Base-by-base conservation (phyloP, 2,113 vertebrate genomes). In the Hypomesus transpacificus region DNA sequence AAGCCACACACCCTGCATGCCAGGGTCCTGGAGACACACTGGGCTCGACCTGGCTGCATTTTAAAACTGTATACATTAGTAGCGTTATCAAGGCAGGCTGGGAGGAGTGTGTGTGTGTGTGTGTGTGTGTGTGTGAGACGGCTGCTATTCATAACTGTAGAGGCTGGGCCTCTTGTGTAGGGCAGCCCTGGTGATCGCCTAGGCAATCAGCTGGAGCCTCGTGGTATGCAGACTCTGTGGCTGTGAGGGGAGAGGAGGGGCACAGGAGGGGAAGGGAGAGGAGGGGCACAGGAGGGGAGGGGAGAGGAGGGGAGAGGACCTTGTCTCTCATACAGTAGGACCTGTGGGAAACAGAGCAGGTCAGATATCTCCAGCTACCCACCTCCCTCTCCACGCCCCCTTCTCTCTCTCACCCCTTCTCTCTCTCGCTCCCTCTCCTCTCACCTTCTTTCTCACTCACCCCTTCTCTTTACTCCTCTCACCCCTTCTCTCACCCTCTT, bases 171-270 rank as follows among this genome's bases (percentile, higher is more conserved):
- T 77, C 83, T 82, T 69, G 81, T 78, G 73, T 86, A 87, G 85
- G 87, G 82, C 77, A 75, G 71, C 82, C 79, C 74, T 76, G 74
- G 78, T 9, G 66, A 90, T 92, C 73, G 84, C 88, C 91, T 88
- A 86, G 92, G 90, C 85, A 90, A 88, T 89, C 86, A 76, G 88
- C 82, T 84, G 77, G 78, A 86, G 83, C 76, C 85, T 82, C 69
- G 39, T 90, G 91, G 91, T 90, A 93, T 93, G 92, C 85, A 88
- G 89, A 90, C 88, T 84, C 79, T 82, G 82, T 78, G 81, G 81
- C 84, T 85, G 46, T 67, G 46, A 65, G 17, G 71, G 57, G 51
- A 22, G 34, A 16, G 34, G 26, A 56, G 9, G 69, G 26, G 34
- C 58, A 50, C 18, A 18, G 46, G 57, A 58, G 46, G 34, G 22